phyloP scores from a whole-genome alignment of 2,888 invertebrate genomes.

The Sminthurides aquaticus region DNA sequence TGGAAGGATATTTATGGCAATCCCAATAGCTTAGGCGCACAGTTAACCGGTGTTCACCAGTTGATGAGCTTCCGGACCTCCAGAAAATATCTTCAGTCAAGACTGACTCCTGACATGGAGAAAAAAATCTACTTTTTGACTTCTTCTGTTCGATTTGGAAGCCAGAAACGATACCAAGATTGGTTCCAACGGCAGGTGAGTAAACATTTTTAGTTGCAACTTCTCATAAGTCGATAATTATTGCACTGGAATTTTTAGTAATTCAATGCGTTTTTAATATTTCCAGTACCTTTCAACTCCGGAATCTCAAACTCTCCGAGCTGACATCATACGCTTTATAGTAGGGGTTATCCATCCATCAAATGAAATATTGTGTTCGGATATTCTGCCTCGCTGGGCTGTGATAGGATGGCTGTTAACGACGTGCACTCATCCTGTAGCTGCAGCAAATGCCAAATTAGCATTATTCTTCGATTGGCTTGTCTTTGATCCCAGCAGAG shows the following conservation, averaged over 20 bases:
- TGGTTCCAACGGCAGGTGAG: conserved; percentile 75
- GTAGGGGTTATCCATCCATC: conserved; percentile 90
- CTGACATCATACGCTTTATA: conserved; percentile 88
- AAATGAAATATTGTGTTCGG: conserved; percentile 85
- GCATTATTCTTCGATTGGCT: conserved; percentile 91
- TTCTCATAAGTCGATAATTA: not conserved
- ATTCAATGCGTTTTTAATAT: conserved; percentile 18
- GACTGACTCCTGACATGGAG: conserved; percentile 88
- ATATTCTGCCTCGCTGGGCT: conserved; percentile 90
- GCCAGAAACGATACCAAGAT: conserved; percentile 86
- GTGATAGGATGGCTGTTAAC: conserved; percentile 89
- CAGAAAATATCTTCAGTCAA: conserved; percentile 70
- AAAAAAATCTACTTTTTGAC: conserved; percentile 80
- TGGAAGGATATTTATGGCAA: conserved; percentile 77
- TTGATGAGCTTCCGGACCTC: conserved; percentile 77
- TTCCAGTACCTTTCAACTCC: conserved; percentile 78
- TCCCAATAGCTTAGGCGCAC: conserved; percentile 67
- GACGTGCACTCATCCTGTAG: conserved; percentile 80
- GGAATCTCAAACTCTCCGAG: conserved; percentile 81
- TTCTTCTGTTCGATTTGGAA: conserved; percentile 75
- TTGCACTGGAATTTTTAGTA: conserved; percentile 1
- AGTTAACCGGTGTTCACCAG: conserved; percentile 72
- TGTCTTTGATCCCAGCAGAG: conserved; percentile 80
- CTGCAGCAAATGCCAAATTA: conserved; percentile 81
- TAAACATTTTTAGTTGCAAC: too few species aligned